Base-by-base conservation (phyloP, 1,140 invertebrate genomes). In the Drosophila subpulchrella region DNA sequence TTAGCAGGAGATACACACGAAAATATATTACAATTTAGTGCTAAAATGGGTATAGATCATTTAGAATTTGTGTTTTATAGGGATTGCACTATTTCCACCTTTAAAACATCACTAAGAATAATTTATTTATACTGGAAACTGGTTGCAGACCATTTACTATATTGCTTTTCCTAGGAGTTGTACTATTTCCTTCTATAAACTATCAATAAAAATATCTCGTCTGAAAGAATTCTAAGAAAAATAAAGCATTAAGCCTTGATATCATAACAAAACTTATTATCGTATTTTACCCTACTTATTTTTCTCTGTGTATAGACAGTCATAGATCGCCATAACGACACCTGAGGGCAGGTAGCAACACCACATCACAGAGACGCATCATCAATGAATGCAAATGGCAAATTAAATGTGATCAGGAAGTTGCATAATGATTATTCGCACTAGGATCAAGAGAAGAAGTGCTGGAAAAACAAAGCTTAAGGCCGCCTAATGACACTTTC, bases 381-480 rank as follows among this genome's bases (percentile, higher is more conserved):
- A 54, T 51, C 60, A 46, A 32, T 68, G 30, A 67, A 50, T 32
- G 68, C 79, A 89, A 89, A 84, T 86, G 59, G 77, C 80, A 83
- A 83, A 75, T 83, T 80, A 80, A 89, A 84, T 88, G 80, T 83
- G 82, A 77, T 89, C 80, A 84, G 84, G 80, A 89, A 84, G 84
- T 78, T 78, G 65, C 74, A 81, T 88, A 88, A 88, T 84, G 80
- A 83, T 82, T 48, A 88, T 75, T 59, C 61, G 53, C 48, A 20
- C 72, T 32, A 27, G 67, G 67, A 72, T 73, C 67, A 63, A 20
- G 53, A n/a, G 17, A 32, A 50, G 27, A 70, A 20, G 12, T 41
- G 66, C 42, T 58, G 65, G 36, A 71, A 56, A 50, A 71, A 71
- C 67, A 71, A 71, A 71, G 44, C 65, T 38, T 13, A 56, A 47